phyloP scores from a whole-genome alignment of 2,888 invertebrate species.

The Ophonus ardosiacus region DNA sequence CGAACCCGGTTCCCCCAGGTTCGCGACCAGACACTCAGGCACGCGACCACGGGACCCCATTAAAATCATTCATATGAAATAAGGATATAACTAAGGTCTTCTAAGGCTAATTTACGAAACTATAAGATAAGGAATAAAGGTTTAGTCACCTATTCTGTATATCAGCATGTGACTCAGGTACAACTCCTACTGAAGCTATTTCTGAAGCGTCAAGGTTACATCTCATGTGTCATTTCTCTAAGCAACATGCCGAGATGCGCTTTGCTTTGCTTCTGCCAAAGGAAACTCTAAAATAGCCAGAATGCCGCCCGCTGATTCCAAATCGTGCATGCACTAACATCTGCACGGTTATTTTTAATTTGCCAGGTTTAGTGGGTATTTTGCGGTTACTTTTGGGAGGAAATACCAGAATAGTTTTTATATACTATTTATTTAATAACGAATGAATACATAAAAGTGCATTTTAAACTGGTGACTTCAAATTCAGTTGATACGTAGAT shows the following conservation, averaged over 20 bases:
- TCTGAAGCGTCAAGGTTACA: conserved; percentile 37
- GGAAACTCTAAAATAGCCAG: conserved; percentile 23
- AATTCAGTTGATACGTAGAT: too few relatives aligned
- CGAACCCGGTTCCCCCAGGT: too few relatives aligned
- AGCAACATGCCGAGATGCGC: background rate
- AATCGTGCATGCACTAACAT: conserved; percentile 20
- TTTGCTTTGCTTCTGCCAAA: background rate
- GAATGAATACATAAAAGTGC: too few relatives aligned
- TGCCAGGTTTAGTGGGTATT: background rate
- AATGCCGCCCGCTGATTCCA: conserved; percentile 8
- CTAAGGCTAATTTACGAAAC: too few relatives aligned
- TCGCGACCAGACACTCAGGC: too few relatives aligned
- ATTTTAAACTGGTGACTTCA: too few relatives aligned
- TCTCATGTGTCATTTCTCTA: conserved; percentile 29
- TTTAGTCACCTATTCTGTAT: background rate
- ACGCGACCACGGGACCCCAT: too few relatives aligned
- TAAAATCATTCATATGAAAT: too few relatives aligned
- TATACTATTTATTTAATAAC: background rate
- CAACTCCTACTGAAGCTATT: conserved; percentile 2
- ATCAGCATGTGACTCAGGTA: conserved; percentile 5
- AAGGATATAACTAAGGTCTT: too few relatives aligned
- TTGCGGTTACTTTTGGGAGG: background rate
- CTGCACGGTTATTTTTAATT: background rate
- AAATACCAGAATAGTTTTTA: background rate
- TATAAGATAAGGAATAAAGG: too few relatives aligned